Evolutionary conservation across 2,797 vertebrate genomes (phyloP).

Genomic region (Falco concolor): DNA sequence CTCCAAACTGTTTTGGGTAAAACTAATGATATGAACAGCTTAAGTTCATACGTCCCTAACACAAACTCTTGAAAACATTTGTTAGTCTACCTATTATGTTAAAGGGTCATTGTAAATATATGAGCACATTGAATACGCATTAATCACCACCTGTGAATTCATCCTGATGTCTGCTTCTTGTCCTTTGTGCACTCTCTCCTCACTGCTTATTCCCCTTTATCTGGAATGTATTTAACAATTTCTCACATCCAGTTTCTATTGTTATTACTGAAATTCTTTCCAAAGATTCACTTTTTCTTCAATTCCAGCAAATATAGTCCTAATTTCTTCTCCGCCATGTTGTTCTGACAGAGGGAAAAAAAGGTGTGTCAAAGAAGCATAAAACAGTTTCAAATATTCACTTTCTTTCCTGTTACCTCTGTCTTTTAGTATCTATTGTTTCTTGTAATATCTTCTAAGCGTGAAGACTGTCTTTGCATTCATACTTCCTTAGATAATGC

Average conservation of each 20-base stretch:
- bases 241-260: background rate
- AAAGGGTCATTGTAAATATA: rapidly evolving
- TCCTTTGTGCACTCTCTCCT: background rate
- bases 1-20: background rate
- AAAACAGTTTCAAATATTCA: background rate
- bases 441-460: background rate
- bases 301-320: background rate
- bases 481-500: background rate
- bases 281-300: background rate
- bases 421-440: background rate
- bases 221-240: background rate
- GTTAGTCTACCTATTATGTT: background rate
- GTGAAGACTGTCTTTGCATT: background rate
- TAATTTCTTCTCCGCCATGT: background rate
- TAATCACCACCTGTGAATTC: background rate
- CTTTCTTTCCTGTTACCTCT: background rate
- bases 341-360: background rate
- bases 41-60: background rate
- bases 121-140: background rate
- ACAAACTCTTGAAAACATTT: background rate
- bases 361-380: background rate
- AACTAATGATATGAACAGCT: background rate
- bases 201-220: background rate
- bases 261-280: background rate
- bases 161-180: background rate